A percentile compares a stretch with the other conserved stretches of the same genome.
phyloP scores from a whole-genome alignment of 2,797 vertebrate genomes.

The Podarcis lilfordi region DNA sequence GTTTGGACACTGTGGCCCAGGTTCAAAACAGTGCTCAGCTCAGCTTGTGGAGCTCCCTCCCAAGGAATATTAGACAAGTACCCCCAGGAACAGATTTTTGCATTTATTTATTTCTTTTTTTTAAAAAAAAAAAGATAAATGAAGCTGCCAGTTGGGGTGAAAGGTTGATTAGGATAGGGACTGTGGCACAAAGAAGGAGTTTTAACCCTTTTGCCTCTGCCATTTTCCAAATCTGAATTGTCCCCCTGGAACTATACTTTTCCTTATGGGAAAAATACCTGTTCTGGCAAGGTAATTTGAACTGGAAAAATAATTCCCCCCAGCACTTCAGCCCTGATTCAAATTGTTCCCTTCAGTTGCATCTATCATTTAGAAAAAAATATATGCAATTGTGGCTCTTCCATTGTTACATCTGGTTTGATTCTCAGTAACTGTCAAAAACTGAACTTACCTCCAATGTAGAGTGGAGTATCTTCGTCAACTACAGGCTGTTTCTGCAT shows the following conservation, averaged over 20 bases:
- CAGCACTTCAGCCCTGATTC: not conserved
- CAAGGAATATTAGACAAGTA: too few species aligned
- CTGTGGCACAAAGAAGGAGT: not conserved
- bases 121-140: not conserved
- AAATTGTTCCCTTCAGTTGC: not conserved
- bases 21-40: not conserved
- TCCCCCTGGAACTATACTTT: not conserved
- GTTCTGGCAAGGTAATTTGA: too few species aligned
- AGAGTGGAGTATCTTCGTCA: conserved; percentile 91
- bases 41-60: too few species aligned
- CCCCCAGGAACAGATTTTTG: not conserved
- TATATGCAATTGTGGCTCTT: not conserved
- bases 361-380: not conserved
- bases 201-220: not conserved
- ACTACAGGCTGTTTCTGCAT: conserved; percentile 88
- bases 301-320: not conserved
- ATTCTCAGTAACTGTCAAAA: not conserved
- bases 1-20: not conserved
- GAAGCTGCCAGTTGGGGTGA: not conserved
- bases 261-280: not conserved
- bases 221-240: not conserved
- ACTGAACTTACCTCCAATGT: conserved; percentile 89
- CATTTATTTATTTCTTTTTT: not conserved
- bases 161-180: not conserved
- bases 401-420: not conserved